Evolutionary conservation across 2,113 vertebrate species (phyloP), one percentile per base, ranked within the genome.

Genomic region (Protomyctophum bolini): DNA sequence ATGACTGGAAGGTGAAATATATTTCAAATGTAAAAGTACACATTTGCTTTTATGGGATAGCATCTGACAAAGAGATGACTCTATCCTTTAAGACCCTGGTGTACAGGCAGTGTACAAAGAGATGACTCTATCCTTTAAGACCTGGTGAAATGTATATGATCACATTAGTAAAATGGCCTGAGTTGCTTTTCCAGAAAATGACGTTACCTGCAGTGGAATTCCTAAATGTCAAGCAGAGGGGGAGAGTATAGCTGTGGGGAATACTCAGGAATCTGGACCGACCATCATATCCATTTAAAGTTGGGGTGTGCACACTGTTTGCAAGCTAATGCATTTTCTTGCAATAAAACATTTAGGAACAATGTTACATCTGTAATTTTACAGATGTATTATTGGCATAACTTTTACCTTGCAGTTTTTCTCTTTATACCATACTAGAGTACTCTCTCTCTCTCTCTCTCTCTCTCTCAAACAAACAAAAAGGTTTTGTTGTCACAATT

Each of bases 371-470:
- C n/a, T n/a, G 76, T 74, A 41, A 73, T 76, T 85, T 85, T 11
- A 76, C 87, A 89, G 87, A 86, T 81, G 88, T 79, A 74, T 63
- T 58, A 47, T 68, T 63, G 72, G 66, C 58, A 68, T 79, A 45
- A 47, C 14, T 54, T 54, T 63, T 74, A 66, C 68, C 21, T 63
- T 10, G 28, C 68, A 81, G 74, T 59, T 60, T 81, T 76, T 81
- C 82, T 75, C 81, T 83, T 84, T 67, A 76, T 81, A 55, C 2
- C 64, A 81, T 54, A 55, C 63, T 58, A 69, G 28, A 33, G 21
- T 21, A 21, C 33, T 41, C 33, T 41, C 33, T 41, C 33, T 41
- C 33, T 41, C 33, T 41, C 33, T 41, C 5, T 41, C 33, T 41
- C 33, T 41, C 33, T 41, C 33, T 3, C 33, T 41, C 33, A 41